A percentile compares a stretch with the other conserved stretches of the same genome.
phyloP scores from a whole-genome alignment of 2,797 vertebrate genomes.

The Threskiornis aethiopicus region DNA sequence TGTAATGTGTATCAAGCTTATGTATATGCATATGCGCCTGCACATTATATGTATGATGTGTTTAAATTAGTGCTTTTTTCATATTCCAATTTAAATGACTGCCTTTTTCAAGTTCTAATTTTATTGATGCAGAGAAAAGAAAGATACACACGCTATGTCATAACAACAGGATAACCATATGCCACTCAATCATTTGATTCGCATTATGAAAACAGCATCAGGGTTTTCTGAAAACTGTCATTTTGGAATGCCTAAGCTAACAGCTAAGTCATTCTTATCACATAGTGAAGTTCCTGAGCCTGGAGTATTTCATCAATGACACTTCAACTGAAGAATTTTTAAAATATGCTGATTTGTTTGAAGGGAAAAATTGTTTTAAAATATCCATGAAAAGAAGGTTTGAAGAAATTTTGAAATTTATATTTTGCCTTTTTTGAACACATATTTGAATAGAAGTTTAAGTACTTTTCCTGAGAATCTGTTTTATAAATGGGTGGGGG shows the following conservation, averaged over 20 bases:
- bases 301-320: background rate
- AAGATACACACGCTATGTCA: constrained; percentile 17
- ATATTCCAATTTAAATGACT: background rate
- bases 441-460: background rate
- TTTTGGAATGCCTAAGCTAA: constrained; percentile 18
- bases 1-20: background rate
- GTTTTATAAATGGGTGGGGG: background rate
- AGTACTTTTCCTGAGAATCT: background rate
- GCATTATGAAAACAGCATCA: constrained; percentile 55
- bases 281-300: constrained; percentile 15
- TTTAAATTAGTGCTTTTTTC: background rate
- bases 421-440: background rate
- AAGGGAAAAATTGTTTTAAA: background rate
- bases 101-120: constrained; percentile 44
- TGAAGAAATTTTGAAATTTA: background rate
- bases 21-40: background rate
- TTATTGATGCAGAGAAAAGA: constrained; percentile 23
- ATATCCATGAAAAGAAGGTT: background rate
- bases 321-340: background rate
- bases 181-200: constrained; percentile 53
- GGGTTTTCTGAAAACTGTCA: constrained; percentile 63
- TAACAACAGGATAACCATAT: constrained; percentile 46
- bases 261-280: constrained; percentile 18
- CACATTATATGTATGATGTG: background rate
- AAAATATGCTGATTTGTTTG: constrained; percentile 2